Percentiles rank a stretch among this genome's conserved stretches.
Conservation (phyloP, 2,113 vertebrate species). For the Heterotis niloticus region DNA sequence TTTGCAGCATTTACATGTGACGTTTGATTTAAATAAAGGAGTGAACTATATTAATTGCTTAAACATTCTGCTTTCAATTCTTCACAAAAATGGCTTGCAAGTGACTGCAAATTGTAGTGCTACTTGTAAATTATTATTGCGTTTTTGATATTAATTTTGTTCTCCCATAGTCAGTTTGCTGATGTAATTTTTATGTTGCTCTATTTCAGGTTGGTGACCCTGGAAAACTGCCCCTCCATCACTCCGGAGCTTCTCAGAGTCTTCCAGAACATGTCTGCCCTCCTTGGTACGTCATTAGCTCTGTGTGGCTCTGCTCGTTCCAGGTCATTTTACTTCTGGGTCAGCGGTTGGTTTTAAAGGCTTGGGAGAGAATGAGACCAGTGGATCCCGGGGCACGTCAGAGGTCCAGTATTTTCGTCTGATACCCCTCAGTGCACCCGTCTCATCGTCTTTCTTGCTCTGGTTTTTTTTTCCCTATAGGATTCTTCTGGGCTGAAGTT, state of each 20-base stretch:
- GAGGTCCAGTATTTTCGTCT: too few species aligned
- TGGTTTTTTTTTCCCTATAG: neutral
- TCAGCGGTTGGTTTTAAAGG: neutral
- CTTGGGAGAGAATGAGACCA: neutral
- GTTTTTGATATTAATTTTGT: neutral
- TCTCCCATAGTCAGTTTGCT: conserved; percentile 4
- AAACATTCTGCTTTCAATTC: too few species aligned
- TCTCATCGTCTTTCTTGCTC: neutral
- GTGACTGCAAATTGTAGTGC: too few species aligned
- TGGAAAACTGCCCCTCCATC: conserved; percentile 87
- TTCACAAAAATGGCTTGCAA: too few species aligned
- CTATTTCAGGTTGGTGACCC: conserved; percentile 82
- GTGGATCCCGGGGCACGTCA: neutral
- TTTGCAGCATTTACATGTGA: too few species aligned
- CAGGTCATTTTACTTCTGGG: neutral
- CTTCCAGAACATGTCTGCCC: conserved; percentile 94
- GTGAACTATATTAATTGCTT: too few species aligned
- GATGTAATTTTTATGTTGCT: neutral
- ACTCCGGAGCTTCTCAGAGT: conserved; percentile 86
- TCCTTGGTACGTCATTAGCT: conserved; percentile 76
- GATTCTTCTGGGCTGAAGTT: neutral
- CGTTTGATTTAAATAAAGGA: too few species aligned
- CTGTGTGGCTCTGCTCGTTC: neutral
- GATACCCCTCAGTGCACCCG: neutral
- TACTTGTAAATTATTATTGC: neutral